Conservation (phyloP, 2,113 vertebrate genomes). For the Ictalurus punctatus region DNA sequence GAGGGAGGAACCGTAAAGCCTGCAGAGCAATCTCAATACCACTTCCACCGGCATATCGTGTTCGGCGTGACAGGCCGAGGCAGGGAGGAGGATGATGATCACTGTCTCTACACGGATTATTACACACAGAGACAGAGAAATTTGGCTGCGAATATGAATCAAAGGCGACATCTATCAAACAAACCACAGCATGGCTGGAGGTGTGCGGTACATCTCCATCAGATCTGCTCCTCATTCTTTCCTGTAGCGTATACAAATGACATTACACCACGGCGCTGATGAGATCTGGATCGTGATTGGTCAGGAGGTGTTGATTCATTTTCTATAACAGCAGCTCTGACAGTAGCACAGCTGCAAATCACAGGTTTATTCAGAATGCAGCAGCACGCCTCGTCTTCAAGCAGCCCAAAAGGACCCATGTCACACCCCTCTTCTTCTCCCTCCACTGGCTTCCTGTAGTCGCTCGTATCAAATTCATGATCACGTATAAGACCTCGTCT, state of each 20-base stretch:
- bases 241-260: constrained; percentile 23
- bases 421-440: too few species aligned
- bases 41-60: constrained; percentile 24
- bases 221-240: constrained; percentile 12
- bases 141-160: neutral
- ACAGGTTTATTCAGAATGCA: neutral
- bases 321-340: neutral
- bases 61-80: constrained; percentile 34
- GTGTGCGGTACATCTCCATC: neutral
- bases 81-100: constrained; percentile 39
- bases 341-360: neutral
- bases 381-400: too few species aligned
- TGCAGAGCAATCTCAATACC: constrained; percentile 26
- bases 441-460: too few species aligned
- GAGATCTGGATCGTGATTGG: neutral
- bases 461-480: too few species aligned
- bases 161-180: neutral
- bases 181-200: constrained; percentile 12
- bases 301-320: neutral
- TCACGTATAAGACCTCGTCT: too few species aligned
- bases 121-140: neutral
- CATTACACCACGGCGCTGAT: neutral
- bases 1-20: constrained; percentile 37
- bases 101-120: constrained; percentile 9
- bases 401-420: too few species aligned